Evolutionary conservation across 2,888 invertebrate species (phyloP).

Genomic region (Dorcus parallelipipedus): DNA sequence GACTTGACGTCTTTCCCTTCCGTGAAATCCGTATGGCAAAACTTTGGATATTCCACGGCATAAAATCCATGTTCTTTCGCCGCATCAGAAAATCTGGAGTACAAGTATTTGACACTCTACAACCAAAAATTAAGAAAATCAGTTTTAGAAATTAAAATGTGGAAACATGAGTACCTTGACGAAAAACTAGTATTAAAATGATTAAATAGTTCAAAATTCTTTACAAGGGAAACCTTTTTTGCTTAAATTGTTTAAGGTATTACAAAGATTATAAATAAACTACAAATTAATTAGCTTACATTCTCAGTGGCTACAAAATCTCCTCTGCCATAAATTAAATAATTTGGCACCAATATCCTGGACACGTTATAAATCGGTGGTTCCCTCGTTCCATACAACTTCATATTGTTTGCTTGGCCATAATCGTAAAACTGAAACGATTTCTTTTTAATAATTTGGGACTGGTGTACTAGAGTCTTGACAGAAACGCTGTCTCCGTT

Average conservation of each 20-base stretch:
- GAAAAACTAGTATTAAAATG: no score
- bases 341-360: conserved; percentile 54
- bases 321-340: conserved; percentile 19
- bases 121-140: not conserved
- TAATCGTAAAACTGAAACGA: conserved; percentile 65
- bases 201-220: no score
- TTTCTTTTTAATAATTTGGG: conserved; percentile 34
- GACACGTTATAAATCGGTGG: conserved; percentile 60
- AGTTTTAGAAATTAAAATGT: no score
- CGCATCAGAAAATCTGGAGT: not conserved
- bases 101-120: not conserved
- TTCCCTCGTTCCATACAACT: conserved; percentile 50
- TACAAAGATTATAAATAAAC: no score
- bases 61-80: conserved; percentile 3
- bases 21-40: conserved; percentile 35
- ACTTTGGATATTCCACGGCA: conserved; percentile 7
- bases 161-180: no score
- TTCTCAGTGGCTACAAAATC: conserved; percentile 17
- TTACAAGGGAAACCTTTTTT: no score
- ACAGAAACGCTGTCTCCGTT: conserved; percentile 41
- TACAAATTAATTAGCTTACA: conserved; percentile 1
- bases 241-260: no score
- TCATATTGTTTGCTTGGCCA: conserved; percentile 54
- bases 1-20: conserved; percentile 37
- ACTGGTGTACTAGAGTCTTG: conserved; percentile 36